Evolutionary conservation across 2,797 vertebrate species (phyloP), one percentile per base, ranked within the genome.

Genomic region (Coracias cyanogaster): DNA sequence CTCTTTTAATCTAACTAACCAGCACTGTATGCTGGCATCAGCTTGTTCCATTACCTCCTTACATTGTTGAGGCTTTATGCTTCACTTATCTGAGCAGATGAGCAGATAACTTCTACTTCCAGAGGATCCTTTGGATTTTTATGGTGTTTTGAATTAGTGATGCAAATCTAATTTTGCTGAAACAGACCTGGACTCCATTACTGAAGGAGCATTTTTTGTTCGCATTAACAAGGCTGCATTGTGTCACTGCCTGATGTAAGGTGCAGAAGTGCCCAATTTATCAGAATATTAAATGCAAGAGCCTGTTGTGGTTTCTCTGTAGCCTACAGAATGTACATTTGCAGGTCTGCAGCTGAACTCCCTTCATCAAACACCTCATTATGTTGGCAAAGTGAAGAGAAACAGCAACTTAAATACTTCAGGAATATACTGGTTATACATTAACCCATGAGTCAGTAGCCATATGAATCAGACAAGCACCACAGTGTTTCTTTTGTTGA

Each of bases 351-450:
- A 95, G 88, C 83, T 93, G 88, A 96, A 90, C 77, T 93, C 81
- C 69, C 83, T 90, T 96, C 96, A 94, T 96, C 96, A 94, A 90
- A 86, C 96, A 95, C 94, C 94, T 96, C 88, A 96, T 96, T 94
- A 96, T 60, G 71, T 54, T 82, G 93, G 92, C 92, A 95, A 94
- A 94, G 86, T 65, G 72, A 94, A 71, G 35, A 89, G 92, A 96
- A 96, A 95, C 67, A 92, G 81, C 88, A 96, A 67, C 71, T 85
- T 96, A 94, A 95, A 90, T 93, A 61, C 67, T 89, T 89, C 52
- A 93, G 86, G 45, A 94, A 92, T 95, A 95, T 77, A 51, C 71
- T 90, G 67, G 81, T 89, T 82, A 78, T 67, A 41, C 58, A 86
- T 96, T 94, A 95, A 95, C 86, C 67, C 78, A 10, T 85, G 71